Evolutionary conservation across 2,888 invertebrate genomes (phyloP), one percentile per base, ranked within the genome.

Genomic region (Stenichneumon culpator): DNA sequence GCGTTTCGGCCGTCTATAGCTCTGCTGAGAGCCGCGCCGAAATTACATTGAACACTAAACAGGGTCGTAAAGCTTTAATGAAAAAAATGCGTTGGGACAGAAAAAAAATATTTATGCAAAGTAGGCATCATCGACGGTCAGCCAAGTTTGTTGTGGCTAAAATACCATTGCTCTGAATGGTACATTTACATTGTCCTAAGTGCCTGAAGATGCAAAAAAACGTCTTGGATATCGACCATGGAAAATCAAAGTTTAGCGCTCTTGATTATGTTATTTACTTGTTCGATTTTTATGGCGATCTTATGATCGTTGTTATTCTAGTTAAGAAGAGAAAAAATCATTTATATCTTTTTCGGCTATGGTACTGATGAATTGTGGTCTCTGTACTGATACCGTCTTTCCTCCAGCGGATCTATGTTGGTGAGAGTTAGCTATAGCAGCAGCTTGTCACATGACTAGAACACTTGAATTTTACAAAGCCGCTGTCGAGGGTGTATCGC

Each of bases 401-500:
- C n/a, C 47, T 32, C n/a, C 32, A 14, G 6, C 19, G 19, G 19
- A 32, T 50, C 7, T 60, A 22, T 9, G n/a, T 14, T 36, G 60
- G 60, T 22, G 22, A 16, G 22, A 57, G 6, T 25, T 39, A n/a
- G 19, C 63, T 57, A 57, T 57, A 60, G 47, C 60, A 22, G 44
- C 16, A 6, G 4, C 68, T 63, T 60, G 32, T 44, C 44, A 28
- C 44, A 60, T 63, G 60, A 54, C 19, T 19, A 25, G 32, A 79
- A 69, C 69, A 70, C 78, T 79, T 47, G 78, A 79, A 79, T 79
- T 69, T 57, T 47, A 60, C 32, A 32, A 63, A 79, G 28, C 69
- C 36, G 28, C 16, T 47, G 44, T 47, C 16, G 44, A 47, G 44
- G 60, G 54, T 65, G 54, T 86, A 73, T 80, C 39, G 65, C 19